Evolutionary conservation across 2,113 vertebrate genomes (phyloP), one percentile per base, ranked within the genome.

Genomic region (Amphiprion percula): DNA sequence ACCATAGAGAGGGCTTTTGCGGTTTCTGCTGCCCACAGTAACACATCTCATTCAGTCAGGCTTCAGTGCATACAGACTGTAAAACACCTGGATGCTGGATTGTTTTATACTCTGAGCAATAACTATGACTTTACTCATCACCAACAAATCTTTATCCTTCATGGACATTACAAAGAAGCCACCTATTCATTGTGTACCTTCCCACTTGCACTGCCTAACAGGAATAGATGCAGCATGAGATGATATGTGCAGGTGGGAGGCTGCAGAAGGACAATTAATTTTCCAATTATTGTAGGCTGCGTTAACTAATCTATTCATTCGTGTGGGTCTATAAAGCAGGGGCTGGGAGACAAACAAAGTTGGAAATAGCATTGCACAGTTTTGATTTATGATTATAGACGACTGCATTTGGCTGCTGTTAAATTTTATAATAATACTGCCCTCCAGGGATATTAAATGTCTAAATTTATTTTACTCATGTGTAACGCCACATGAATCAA

Each of bases 191-290:
- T 47, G 24, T 61, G 41, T 26, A 24, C 15, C 30, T 74, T 74
- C 64, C 59, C 66, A 84, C 73, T 76, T 70, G 66, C 16, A 39
- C 21, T 47, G 44, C 24, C 68, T 54, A 44, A 71, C 49, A 28
- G 56, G 61, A 76, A 56, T 17, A 74, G 53, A 68, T 21, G 41
- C 61, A 74, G 66, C 37, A 62, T 46, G 39, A 28, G n/a, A 69
- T 80, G 47, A 19, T 75, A 24, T 69, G 62, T 77, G 62, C 47
- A 54, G 53, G 76, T 60, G 37, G 63, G 63, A 77, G 54, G 53
- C 33, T 47, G 39, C 49, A 44, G 56, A 66, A 67, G 54, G 77
- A 77, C 77, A 74, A 86, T 84, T 80, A 50, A 86, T 82, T 87
- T 77, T 81, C 24, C 66, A 82, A 79, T 80, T 41, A 80, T 23